Base-by-base conservation (phyloP, 1,140 invertebrate genomes). In the Colletes gigas region DNA sequence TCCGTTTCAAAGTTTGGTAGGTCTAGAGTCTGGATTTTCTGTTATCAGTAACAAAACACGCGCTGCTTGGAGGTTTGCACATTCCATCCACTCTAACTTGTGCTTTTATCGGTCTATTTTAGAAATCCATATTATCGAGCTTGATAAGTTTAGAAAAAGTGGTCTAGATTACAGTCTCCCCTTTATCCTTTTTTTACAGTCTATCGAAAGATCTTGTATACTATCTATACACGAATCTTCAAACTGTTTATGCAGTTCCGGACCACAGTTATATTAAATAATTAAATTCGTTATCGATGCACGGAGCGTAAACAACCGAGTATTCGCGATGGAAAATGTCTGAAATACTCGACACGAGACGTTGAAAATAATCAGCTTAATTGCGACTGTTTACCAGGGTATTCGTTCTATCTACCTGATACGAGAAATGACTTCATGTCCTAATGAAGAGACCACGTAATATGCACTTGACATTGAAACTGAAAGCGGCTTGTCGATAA, bases 331-430 rank as follows among this genome's bases (percentile, higher is more conserved):
- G 10, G 17, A 69, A 52, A 78, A n/a, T 30, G 39, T 30, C 10
- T 4, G 3, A n/a, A 19, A 44, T 44, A 10, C 60, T 0, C 2
- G 3, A 14, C 39, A 14, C 54, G 19, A 17, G 0, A 50, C 0
- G 54, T 21, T 21, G 14, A 19, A n/a, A 63, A 59, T 50, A 52
- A 69, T 71, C 67, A 0, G 59, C 8, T 54, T 54, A 62, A 63
- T 78, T 55, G 30, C 10, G 47, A n/a, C 39, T 78, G 69, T 72
- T 72, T 72, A 54, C 59, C 47, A 4, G n/a, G 7, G 12, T 30
- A 30, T 30, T 30, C 30, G 30, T 30, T 30, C 47, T 1, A 30
- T n/a, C 17, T 52, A 7, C 19, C 19, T n/a, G 76, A 78, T 65
- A 65, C 39, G 14, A 41, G 67, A 21, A 47, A 47, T 15, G 19